A percentile compares a stretch with the other conserved stretches of the same genome.
Conservation (phyloP, 2,113 vertebrate genomes). For the Anser cygnoides region DNA sequence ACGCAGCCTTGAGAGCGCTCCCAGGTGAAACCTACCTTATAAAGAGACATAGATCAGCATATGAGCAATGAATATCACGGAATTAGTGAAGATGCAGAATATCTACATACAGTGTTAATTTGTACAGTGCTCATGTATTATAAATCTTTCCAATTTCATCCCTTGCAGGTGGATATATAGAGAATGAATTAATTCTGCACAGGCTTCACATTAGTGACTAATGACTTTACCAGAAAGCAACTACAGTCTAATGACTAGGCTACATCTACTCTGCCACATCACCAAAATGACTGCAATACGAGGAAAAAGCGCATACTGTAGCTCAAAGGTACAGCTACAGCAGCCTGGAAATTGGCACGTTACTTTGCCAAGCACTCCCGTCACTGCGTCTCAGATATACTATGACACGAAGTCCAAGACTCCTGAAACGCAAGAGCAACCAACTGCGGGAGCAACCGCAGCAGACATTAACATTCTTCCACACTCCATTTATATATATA, state of each 20-base stretch:
- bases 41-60: not conserved
- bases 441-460: not conserved
- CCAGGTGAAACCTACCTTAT: not conserved
- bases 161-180: not conserved
- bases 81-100: not conserved
- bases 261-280: not conserved
- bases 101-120: not conserved
- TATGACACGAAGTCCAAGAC: fast-evolving
- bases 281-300: not conserved
- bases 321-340: not conserved
- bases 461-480: not conserved
- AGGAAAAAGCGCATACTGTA: not conserved
- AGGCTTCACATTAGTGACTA: not conserved
- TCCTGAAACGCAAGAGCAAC: not conserved
- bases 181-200: not conserved
- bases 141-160: not conserved
- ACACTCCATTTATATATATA: not conserved
- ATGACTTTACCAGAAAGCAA: not conserved
- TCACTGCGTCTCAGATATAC: not conserved
- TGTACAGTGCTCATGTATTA: not conserved
- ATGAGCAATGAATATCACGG: not conserved
- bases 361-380: not conserved
- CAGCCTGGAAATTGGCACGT: not conserved
- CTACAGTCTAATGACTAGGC: not conserved
- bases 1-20: not conserved